Base-by-base conservation (phyloP, 1,140 invertebrate genomes). In the Drosophila kanapiae region DNA sequence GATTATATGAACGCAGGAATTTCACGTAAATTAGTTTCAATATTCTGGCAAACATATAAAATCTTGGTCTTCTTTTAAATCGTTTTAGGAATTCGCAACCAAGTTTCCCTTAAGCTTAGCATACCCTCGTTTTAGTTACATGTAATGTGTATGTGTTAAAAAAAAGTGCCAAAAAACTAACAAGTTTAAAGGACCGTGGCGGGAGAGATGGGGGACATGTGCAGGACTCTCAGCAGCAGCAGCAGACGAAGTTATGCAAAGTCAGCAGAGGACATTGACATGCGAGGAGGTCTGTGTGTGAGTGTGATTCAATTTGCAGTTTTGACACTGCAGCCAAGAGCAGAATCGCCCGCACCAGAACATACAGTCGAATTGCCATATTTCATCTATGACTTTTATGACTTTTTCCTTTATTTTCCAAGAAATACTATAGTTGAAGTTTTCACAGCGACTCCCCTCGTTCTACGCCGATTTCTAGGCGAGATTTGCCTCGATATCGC, bases 221-320 rank as follows among this genome's bases (percentile, higher is more conserved):
- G 16, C 51, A 43, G 75, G 33, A 62, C 48, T 56, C 68, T 29
- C 16, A 33, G 43, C 43, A 29, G 51, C 49, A 49, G 61, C 51
- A 54, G 75, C 75, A 59, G 80, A 69, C 84, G 69, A 88, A 87
- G 84, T 87, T 87, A 87, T 88, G 84, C 84, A 88, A 88, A 87
- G 77, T 87, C 84, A 87, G 84, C 84, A 88, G 65, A 82, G 84
- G 84, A 88, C 84, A 87, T 87, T 87, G 84, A 87, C 84, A 87
- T 87, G 84, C 61, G 58, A 63, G 61, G 49, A 64, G 60, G 64
- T 71, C 43, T 63, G 59, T 65, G 56, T 72, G 47, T 76, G 63
- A 49, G 77, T 54, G 80, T 69, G 84, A 88, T 88, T 88, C 84
- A 88, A 88, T 88, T 88, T 88, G 85, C 84, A 88, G 84, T 88